Evolutionary conservation across 2,113 vertebrate species (phyloP), one percentile per base, ranked within the genome.

Genomic region (human (Homo sapiens)): DNA sequence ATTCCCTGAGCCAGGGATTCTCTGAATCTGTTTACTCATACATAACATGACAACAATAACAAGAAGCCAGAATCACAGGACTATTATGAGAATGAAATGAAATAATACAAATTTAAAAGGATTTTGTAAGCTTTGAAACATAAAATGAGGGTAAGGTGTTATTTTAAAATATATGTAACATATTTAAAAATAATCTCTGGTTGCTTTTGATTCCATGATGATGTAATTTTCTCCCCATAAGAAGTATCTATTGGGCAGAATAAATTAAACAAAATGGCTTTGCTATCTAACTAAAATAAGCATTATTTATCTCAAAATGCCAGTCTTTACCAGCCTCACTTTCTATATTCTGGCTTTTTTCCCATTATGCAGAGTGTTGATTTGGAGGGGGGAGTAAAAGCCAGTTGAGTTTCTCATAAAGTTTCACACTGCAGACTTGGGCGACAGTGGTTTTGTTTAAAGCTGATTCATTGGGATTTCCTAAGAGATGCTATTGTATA

Each of bases 391-490:
- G n/a, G 8, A 10, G 13, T 88, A 82, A 97, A 97, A 96, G 48
- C 48, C 87, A 89, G 66, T n/a, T 89, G 50, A 92, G 18, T 94
- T 93, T 95, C 64, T 96, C 87, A 68, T 73, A 83, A 95, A 94
- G 93, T 97, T 94, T 87, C 84, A 90, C 23, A 80, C 9, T 88
- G 55, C 38, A 66, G 59, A 87, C 93, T 90, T 91, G 72, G 81
- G 64, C 0, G 0, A 86, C 73, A 93, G 30, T 73, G 64, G 38
- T 94, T 97, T 96, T 97, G 90, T 90, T 92, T 93, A 96, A 92
- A 97, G 78, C 90, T 94, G 93, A 97, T 96, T 96, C 97, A 96
- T 40, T 93, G 70, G 86, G 85, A 96, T 96, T 96, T 98, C 94
- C 96, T 93, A 92, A 97, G 95, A 94, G 90, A 97, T 3, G 0